phyloP scores from a whole-genome alignment of 2,888 invertebrate species.

The Agrochola lychnidis region DNA sequence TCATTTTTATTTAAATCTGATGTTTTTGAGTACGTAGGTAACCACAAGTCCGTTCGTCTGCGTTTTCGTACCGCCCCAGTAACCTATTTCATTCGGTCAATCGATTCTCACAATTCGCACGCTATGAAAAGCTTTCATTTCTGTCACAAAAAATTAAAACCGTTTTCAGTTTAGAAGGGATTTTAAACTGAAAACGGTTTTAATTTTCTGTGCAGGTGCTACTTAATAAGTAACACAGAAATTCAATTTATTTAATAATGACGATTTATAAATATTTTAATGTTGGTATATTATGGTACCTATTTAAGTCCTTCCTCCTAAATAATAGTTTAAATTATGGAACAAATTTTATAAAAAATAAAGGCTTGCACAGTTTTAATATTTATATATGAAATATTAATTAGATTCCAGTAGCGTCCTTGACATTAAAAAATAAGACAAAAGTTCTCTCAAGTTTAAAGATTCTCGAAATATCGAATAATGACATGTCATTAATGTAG shows the following conservation, averaged over 20 bases:
- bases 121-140: neutral
- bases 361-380: neutral
- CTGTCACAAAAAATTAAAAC: no score
- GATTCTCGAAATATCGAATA: constrained; percentile 39
- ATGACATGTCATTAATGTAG: neutral
- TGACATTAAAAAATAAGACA: constrained; percentile 50
- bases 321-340: neutral
- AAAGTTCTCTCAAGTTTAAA: constrained; percentile 43
- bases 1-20: neutral
- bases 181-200: neutral
- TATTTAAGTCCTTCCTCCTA: neutral
- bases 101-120: constrained; percentile 18
- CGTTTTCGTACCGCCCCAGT: constrained; percentile 9
- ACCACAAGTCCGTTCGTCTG: constrained; percentile 2
- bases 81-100: constrained; percentile 38
- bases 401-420: constrained; percentile 41
- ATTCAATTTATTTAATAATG: neutral
- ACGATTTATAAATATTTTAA: neutral
- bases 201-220: neutral
- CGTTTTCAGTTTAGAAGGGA: no score
- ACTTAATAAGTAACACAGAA: neutral
- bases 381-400: neutral
- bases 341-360: neutral
- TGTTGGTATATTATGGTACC: neutral
- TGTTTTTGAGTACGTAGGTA: neutral